Conservation (phyloP, 2,113 vertebrate genomes). For the Riparia riparia region DNA sequence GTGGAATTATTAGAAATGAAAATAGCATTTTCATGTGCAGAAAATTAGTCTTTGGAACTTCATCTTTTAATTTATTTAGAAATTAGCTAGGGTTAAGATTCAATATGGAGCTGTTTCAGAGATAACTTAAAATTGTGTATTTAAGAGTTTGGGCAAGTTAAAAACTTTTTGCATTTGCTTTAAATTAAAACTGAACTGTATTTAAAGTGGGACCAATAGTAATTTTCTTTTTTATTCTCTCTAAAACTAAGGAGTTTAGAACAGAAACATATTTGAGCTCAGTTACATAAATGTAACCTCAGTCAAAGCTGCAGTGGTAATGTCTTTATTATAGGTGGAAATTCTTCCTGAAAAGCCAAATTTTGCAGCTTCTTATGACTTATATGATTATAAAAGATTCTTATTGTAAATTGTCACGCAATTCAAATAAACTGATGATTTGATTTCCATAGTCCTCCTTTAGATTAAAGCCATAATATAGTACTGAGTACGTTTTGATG, state of each 20-base stretch:
- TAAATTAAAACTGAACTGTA: not conserved
- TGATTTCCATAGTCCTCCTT: not conserved
- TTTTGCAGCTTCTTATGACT: not conserved
- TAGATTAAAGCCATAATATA: not conserved
- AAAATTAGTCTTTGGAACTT: not conserved
- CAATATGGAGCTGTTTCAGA: not conserved
- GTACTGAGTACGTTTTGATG: not conserved
- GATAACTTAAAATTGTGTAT: not conserved
- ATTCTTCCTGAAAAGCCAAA: not conserved
- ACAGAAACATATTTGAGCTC: not conserved
- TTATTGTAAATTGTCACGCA: not conserved
- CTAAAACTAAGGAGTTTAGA: not conserved
- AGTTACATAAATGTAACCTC: not conserved
- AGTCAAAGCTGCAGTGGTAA: not conserved
- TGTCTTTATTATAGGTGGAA: not conserved
- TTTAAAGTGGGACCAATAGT: not conserved
- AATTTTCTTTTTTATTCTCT: not conserved
- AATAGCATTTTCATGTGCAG: not conserved
- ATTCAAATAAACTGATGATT: not conserved
- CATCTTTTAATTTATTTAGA: not conserved
- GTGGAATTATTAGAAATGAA: not conserved
- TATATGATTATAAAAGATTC: not conserved
- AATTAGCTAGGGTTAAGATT: not conserved
- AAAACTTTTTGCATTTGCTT: not conserved
- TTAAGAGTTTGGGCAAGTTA: rapidly evolving